These are phyloP conservation scores for Telenomus remus DNA, from an alignment of 1,140 invertebrate genomes.

Conservation along the genomic window DNA sequence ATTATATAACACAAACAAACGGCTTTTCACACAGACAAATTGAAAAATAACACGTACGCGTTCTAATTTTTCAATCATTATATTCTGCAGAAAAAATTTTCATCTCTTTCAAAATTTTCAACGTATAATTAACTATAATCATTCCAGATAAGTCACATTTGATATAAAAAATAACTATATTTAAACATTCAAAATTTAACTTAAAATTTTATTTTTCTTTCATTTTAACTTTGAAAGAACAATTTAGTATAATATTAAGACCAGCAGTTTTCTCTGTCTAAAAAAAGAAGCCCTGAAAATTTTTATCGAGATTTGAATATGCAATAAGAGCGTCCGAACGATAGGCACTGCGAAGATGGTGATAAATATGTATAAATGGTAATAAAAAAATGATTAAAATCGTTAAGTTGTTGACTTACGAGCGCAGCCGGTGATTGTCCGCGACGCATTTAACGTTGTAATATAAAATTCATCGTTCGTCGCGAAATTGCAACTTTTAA, in stretches of 20 bases:
- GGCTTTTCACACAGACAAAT: not conserved
- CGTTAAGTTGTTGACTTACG: conserved; percentile 46
- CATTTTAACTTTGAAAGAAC: too few relatives aligned
- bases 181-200: too few relatives aligned
- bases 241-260: too few relatives aligned
- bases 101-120: too few relatives aligned
- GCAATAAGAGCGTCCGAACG: conserved; percentile 21
- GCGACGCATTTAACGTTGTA: conserved; percentile 15
- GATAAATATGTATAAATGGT: conserved; percentile 56
- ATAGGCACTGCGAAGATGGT: conserved; percentile 17
- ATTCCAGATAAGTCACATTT: too few relatives aligned
- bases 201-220: too few relatives aligned
- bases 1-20: conserved; percentile 1
- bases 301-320: conserved; percentile 43
- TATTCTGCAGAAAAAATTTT: too few relatives aligned
- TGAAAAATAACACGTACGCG: not conserved
- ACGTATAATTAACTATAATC: too few relatives aligned
- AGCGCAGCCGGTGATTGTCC: conserved; percentile 31
- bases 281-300: not conserved
- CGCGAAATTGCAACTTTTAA: too few relatives aligned
- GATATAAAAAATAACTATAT: too few relatives aligned
- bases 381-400: conserved; percentile 56
- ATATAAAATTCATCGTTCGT: conserved; percentile 33
- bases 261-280: too few relatives aligned
- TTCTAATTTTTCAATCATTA: not conserved